Evolutionary conservation across 2,797 vertebrate genomes (phyloP), one percentile per base, ranked within the genome.

Genomic region (Danionella dracula): DNA sequence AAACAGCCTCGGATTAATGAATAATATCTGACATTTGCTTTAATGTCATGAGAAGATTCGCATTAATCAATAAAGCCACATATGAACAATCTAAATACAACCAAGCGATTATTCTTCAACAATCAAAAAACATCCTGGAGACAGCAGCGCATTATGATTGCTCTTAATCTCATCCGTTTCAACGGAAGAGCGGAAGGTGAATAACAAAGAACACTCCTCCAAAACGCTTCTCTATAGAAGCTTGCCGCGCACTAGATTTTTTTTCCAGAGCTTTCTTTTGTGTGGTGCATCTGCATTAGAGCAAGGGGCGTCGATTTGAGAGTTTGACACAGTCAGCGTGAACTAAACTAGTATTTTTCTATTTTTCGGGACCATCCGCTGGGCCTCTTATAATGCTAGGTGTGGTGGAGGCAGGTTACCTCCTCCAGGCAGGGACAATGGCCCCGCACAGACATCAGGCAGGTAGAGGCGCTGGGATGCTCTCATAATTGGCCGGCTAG

Each of bases 331-430:
- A 31, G 62, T 68, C 77, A 87, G 84, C 84, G 76, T 49, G 69
- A 54, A 53, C 48, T 29, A 42, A 42, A 50, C 29, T 20, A 21
- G 63, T 31, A 3, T 3, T 56, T 38, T 46, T 17, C 42, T 34
- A 16, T 38, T 56, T n/a, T 23, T 48, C 70, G 91, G 91, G 89
- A 90, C 85, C 84, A 75, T 50, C 84, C 86, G 93, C 94, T 96
- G 94, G 93, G 96, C 93, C 90, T 88, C 85, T 86, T 85, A 85
- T 92, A 94, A 95, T 94, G 93, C 90, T 93, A 94, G 94, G 94
- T 97, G 92, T 92, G 89, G 89, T 85, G 83, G 80, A 78, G 91
- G 86, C 89, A 66, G 31, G 64, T 68, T 84, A 81, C 76, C 78
- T 83, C 75, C 66, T 84, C 78, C 16, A 11, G 46, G 62, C 38